Evolutionary conservation across 2,113 vertebrate genomes (phyloP), one percentile per base, ranked within the genome.

Genomic region (Sinocyclocheilus grahami): DNA sequence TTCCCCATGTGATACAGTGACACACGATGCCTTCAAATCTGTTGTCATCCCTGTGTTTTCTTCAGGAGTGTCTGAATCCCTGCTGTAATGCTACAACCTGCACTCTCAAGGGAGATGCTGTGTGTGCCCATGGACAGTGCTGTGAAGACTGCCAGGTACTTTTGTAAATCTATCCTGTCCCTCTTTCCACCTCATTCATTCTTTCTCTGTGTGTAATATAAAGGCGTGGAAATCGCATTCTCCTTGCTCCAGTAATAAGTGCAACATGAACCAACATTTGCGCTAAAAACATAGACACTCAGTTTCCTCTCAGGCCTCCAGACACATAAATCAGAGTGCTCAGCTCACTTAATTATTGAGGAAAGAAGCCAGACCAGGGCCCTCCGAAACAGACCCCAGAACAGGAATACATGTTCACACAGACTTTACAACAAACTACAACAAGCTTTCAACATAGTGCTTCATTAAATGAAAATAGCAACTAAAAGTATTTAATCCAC

Each of bases 71-170:
- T n/a, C 93, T 95, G 39, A 99, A 97, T 83, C 95, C 90, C 6
- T 99, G 98, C 94, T 99, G 98, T 22, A 99, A 99, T 0, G 98
- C 98, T 13, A 97, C 96, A n/a, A 97, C 96, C 79, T 99, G 98
- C 24, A 95, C 96, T 42, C 92, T 99, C 88, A 96, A 93, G 67
- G 94, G 92, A 0, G 96, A 94, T 1, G 97, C 97, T 0, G 96
- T 99, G 62, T 99, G 98, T 0, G 98, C 98, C 0, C 98, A 99
- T 0, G 98, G 98, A 78, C 96, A 97, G 82, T 99, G 98, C 93
- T 99, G 98, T 5, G 87, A 97, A 78, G 96, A 96, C 92, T 99
- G 98, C 90, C 93, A 93, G 97, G 98, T 99, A 91, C 90, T 85
- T 10, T 39, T 81, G 65, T 71, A 8, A 37, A 85, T 78, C 78